These are phyloP conservation scores for Xenopus borealis DNA, from an alignment of 2,113 vertebrate species.

Conservation along the genomic window DNA sequence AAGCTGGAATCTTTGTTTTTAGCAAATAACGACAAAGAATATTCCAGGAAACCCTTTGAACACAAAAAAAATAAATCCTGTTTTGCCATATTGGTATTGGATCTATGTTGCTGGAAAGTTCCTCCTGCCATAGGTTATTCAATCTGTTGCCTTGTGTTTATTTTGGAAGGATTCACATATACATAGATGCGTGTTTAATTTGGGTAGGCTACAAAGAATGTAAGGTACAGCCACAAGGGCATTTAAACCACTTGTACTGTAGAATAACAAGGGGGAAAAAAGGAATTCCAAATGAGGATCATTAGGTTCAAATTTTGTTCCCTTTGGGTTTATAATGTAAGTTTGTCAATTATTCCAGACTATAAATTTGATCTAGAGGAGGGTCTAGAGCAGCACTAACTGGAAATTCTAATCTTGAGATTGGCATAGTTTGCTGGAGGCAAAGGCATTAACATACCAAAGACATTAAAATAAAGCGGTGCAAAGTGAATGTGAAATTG, in stretches of 20 bases:
- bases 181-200: slow-evolving; percentile 20
- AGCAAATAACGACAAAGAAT: slow-evolving; percentile 7
- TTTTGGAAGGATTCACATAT: too few relatives aligned
- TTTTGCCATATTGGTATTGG: slow-evolving; percentile 28
- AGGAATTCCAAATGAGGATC: background rate
- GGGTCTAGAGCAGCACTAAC: background rate
- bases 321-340: background rate
- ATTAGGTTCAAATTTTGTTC: slow-evolving; percentile 5
- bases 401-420: background rate
- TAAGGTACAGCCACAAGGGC: slow-evolving; percentile 1
- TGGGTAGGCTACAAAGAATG: slow-evolving; percentile 26
- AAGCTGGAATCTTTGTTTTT: slow-evolving; percentile 8
- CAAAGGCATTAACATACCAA: slow-evolving; percentile 8
- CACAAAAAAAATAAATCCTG: slow-evolving; percentile 2
- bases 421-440: background rate
- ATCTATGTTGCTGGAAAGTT: slow-evolving; percentile 25
- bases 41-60: slow-evolving; percentile 30
- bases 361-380: background rate
- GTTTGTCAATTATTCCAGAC: slow-evolving; percentile 10
- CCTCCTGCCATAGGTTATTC: slow-evolving; percentile 41
- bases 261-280: background rate
- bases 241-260: background rate
- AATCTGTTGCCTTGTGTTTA: slow-evolving; percentile 15
- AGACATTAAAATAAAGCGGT: background rate
- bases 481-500: background rate